Evolutionary conservation across 2,888 invertebrate genomes (phyloP).

Genomic region (Penaeus monodon): DNA sequence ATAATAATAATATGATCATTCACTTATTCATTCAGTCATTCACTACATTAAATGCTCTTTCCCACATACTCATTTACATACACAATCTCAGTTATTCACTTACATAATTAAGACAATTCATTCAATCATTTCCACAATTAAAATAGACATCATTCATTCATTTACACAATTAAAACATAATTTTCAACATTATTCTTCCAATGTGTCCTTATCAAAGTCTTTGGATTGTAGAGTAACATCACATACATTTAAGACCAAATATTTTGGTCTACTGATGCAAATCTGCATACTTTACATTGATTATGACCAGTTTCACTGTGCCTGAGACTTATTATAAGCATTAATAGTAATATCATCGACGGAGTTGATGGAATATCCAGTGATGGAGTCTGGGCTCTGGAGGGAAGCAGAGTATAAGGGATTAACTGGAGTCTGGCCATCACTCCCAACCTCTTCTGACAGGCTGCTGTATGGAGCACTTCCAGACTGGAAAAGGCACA

Average conservation of each 20-base stretch:
- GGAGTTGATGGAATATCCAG: slow-evolving; percentile 73
- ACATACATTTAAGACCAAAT: neutral
- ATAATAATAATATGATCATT: too few relatives aligned
- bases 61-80: neutral
- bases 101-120: neutral
- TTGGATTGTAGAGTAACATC: neutral
- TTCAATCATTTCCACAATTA: neutral
- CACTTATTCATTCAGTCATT: too few relatives aligned
- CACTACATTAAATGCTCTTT: neutral
- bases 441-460: slow-evolving; percentile 43
- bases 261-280: slow-evolving; percentile 1
- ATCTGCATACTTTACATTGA: slow-evolving; percentile 2
- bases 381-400: slow-evolving; percentile 81
- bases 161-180: too few relatives aligned
- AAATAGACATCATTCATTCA: neutral
- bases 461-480: slow-evolving; percentile 71
- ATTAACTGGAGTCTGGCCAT: slow-evolving; percentile 75
- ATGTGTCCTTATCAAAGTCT: too few relatives aligned
- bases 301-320: slow-evolving; percentile 29
- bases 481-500: slow-evolving; percentile 34
- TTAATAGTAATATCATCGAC: slow-evolving; percentile 60
- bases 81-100: neutral
- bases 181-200: too few relatives aligned
- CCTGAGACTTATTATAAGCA: slow-evolving; percentile 59
- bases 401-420: slow-evolving; percentile 79